phyloP scores from a whole-genome alignment of 2,888 invertebrate genomes.

The Pheosia tremula region DNA sequence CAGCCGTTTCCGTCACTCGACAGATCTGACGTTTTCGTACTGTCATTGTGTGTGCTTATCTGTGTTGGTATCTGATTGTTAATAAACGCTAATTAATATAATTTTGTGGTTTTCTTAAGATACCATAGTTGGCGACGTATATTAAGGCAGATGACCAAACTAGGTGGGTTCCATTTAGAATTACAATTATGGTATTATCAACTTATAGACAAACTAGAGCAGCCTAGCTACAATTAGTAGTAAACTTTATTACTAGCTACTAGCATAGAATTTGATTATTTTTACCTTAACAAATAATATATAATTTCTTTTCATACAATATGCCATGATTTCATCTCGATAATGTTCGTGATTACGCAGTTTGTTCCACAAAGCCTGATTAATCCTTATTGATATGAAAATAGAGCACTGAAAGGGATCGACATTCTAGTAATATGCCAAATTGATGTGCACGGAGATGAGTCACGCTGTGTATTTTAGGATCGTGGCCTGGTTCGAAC shows the following conservation, averaged over 20 bases:
- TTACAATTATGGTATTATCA: constrained; percentile 27
- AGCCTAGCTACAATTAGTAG: neutral
- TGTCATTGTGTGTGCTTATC: too few species aligned
- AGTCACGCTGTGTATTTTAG: constrained; percentile 19
- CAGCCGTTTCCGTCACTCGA: too few species aligned
- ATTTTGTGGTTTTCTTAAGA: too few species aligned
- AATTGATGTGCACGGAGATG: constrained; percentile 29
- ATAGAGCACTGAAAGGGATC: constrained; percentile 33
- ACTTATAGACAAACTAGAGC: constrained; percentile 5
- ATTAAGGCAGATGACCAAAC: too few species aligned
- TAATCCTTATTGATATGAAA: constrained; percentile 57
- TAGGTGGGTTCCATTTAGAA: constrained; percentile 32
- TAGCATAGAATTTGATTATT: neutral
- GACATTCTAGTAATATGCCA: constrained; percentile 28
- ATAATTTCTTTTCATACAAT: constrained; percentile 23
- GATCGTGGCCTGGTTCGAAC: constrained; percentile 10
- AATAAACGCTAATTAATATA: too few species aligned
- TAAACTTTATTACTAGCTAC: neutral
- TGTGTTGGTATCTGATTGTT: too few species aligned
- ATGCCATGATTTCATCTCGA: constrained; percentile 22
- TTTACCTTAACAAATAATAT: constrained; percentile 24
- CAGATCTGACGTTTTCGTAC: too few species aligned
- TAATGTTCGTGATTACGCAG: constrained; percentile 49
- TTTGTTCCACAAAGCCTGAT: constrained; percentile 43
- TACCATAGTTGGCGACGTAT: too few species aligned